These are phyloP conservation scores for Arenaria interpres DNA, from an alignment of 2,113 vertebrate genomes.

Conservation along the genomic window DNA sequence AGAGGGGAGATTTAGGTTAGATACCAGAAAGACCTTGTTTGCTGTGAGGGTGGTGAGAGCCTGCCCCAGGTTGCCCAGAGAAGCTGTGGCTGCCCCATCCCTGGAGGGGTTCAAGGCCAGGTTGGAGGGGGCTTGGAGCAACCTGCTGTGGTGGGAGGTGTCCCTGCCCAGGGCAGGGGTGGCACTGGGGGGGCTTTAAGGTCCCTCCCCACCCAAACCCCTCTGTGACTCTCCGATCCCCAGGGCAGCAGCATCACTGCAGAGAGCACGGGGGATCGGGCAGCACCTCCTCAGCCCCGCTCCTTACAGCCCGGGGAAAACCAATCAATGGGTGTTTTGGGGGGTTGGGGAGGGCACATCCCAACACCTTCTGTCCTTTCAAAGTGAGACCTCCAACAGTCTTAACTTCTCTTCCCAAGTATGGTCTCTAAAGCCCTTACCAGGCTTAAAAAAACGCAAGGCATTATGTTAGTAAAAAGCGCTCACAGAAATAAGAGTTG, in stretches of 20 bases:
- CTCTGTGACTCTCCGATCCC: not conserved
- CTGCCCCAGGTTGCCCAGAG: no score
- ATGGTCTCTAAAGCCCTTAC: not conserved
- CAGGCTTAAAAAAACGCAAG: not conserved
- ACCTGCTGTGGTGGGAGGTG: not conserved
- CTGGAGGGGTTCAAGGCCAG: no score
- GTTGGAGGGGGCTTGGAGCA: no score
- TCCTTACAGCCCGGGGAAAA: no score
- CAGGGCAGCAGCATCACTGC: not conserved
- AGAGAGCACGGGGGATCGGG: not conserved
- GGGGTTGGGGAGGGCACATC: not conserved
- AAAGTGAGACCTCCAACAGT: not conserved
- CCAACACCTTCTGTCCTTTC: not conserved
- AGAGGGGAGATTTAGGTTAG: no score
- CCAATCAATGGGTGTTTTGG: no score
- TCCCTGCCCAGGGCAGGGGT: not conserved
- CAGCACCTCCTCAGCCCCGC: not conserved
- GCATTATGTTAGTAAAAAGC: not conserved
- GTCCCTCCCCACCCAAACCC: not conserved
- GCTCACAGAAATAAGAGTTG: not conserved
- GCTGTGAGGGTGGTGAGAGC: no score
- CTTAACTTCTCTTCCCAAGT: no score
- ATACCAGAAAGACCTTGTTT: no score
- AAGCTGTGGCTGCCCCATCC: no score
- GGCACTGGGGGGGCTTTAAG: not conserved